A percentile compares a stretch with the other conserved stretches of the same genome.
These are phyloP conservation scores for Hephaestus fuliginosus DNA, from an alignment of 2,797 vertebrate species.

Conservation along the genomic window DNA sequence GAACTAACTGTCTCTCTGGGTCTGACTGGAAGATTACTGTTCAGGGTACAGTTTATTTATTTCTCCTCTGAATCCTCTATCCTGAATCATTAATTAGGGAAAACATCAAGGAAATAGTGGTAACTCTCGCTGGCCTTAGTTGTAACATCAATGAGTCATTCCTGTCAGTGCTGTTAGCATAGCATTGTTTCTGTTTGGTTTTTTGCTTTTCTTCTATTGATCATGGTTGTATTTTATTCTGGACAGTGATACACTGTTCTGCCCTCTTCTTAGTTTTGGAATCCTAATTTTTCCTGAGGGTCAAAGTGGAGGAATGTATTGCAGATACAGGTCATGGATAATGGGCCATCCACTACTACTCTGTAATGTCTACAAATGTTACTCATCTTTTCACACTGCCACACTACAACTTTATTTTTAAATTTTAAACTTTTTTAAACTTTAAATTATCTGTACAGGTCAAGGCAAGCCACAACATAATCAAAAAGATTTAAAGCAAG, in stretches of 20 bases:
- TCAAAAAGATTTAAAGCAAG: neutral
- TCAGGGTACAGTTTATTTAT: neutral
- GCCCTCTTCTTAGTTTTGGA: neutral
- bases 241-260: too few relatives aligned
- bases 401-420: neutral
- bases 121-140: too few relatives aligned
- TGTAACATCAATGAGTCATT: too few relatives aligned
- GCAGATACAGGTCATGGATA: neutral
- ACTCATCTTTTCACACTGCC: neutral
- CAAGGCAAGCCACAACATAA: neutral
- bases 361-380: neutral
- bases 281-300: slow-evolving; percentile 10
- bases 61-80: neutral
- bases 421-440: too few relatives aligned
- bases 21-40: neutral
- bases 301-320: neutral
- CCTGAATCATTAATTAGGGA: too few relatives aligned
- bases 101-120: too few relatives aligned
- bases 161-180: too few relatives aligned
- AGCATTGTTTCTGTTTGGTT: too few relatives aligned
- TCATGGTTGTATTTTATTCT: too few relatives aligned
- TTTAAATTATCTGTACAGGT: neutral
- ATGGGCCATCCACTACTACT: neutral
- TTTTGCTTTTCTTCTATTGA: too few relatives aligned
- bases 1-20: slow-evolving; percentile 56